These are phyloP conservation scores for Enteromius trimaculatus DNA, from an alignment of 2,797 vertebrate species.

Conservation along the genomic window DNA sequence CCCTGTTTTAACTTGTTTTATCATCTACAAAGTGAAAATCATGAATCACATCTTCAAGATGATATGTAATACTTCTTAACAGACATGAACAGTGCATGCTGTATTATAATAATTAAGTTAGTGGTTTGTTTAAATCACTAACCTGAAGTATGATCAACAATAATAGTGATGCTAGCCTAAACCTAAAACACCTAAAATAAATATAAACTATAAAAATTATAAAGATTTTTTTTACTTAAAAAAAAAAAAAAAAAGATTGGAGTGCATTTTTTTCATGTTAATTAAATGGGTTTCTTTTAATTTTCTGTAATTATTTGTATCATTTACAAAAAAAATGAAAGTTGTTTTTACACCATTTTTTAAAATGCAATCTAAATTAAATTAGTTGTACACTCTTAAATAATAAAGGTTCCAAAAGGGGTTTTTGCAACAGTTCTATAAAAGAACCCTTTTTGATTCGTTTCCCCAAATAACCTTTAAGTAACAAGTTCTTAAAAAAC, in stretches of 20 bases:
- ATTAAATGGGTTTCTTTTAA: neutral
- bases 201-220: neutral
- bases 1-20: neutral
- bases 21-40: neutral
- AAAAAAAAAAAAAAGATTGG: neutral
- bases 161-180: neutral
- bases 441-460: neutral
- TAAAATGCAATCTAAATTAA: neutral
- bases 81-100: neutral
- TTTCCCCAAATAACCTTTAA: neutral
- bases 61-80: neutral
- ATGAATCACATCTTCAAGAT: neutral
- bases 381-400: neutral
- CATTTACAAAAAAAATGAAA: neutral
- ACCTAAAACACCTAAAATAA: neutral
- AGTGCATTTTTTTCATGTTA: neutral
- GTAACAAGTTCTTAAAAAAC: neutral
- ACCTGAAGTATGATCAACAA: neutral
- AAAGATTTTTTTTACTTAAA: too few species aligned
- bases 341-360: neutral
- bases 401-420: neutral
- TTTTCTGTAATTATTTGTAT: neutral
- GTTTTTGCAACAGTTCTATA: neutral
- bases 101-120: neutral
- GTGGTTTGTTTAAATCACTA: neutral